Evolutionary conservation across 2,113 vertebrate genomes (phyloP).

Genomic region (Laterallus jamaicensis): DNA sequence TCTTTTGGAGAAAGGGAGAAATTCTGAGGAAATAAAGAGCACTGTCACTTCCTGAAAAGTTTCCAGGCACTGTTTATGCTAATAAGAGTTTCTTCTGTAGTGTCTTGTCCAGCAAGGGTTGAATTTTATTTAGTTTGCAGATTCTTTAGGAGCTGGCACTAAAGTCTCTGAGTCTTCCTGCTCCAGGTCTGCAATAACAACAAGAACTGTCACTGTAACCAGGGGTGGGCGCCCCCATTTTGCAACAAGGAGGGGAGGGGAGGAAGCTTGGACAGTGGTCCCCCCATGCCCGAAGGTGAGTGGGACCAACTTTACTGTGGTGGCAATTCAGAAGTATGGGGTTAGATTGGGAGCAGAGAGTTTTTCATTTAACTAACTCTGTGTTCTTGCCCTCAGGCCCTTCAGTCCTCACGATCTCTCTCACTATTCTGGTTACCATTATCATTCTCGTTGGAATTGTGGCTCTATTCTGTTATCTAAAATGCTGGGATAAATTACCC

Average conservation of each 20-base stretch:
- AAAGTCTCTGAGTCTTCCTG: background rate
- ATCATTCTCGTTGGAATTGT: constrained; percentile 41
- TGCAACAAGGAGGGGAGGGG: constrained; percentile 84
- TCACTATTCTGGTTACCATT: constrained; percentile 46
- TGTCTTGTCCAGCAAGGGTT: background rate
- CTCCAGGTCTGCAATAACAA: constrained; percentile 95
- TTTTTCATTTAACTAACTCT: background rate
- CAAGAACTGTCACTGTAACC: constrained; percentile 91
- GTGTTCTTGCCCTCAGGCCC: constrained; percentile 48
- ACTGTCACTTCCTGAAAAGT: background rate
- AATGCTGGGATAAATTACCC: constrained; percentile 61
- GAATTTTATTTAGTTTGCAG: background rate
- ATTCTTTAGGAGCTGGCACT: background rate
- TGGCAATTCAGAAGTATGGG: background rate
- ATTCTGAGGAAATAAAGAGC: background rate
- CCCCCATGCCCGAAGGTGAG: constrained; percentile 73
- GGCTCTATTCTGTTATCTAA: constrained; percentile 59
- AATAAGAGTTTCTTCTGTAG: background rate
- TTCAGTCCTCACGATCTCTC: background rate
- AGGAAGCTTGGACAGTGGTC: constrained; percentile 94
- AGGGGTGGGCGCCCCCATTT: constrained; percentile 89
- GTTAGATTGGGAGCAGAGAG: background rate
- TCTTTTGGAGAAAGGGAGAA: background rate
- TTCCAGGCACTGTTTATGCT: background rate
- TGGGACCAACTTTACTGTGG: background rate